Conservation (phyloP, 2,113 vertebrate genomes). For the Rana temporaria region DNA sequence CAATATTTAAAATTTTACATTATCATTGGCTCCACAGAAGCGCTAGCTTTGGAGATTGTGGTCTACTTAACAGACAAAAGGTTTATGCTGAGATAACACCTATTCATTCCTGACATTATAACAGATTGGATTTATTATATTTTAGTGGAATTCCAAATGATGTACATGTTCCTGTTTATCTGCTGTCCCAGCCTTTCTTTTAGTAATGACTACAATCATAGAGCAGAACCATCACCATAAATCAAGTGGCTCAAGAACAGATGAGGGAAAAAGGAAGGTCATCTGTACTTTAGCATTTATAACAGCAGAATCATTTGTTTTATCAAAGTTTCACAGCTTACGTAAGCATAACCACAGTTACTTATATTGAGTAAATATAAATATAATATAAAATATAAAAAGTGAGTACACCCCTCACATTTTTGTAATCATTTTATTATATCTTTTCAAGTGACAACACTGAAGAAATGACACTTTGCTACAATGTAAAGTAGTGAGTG, state of each 20-base stretch:
- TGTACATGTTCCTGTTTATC: not conserved
- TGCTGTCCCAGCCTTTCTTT: not conserved
- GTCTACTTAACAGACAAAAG: no score
- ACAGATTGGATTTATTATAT: not conserved
- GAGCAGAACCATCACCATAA: slow-evolving; percentile 16
- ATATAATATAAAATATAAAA: no score
- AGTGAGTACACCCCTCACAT: no score
- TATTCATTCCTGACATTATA: not conserved
- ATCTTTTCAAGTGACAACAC: no score
- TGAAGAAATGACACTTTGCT: no score
- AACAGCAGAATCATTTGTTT: not conserved
- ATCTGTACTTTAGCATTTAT: not conserved
- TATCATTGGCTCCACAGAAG: no score
- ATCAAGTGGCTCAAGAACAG: slow-evolving; percentile 2
- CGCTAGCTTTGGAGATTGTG: no score
- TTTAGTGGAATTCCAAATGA: not conserved
- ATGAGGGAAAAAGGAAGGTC: not conserved
- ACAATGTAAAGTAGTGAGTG: no score
- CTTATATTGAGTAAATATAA: not conserved
- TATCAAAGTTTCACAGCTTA: not conserved
- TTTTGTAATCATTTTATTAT: no score
- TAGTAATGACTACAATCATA: not conserved
- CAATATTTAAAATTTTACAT: no score
- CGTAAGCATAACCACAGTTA: not conserved
- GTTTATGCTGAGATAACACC: no score